These are phyloP conservation scores for Sycon ciliatum DNA, from an alignment of 37 sponge, comb jelly and placozoan species.

Conservation along the genomic window DNA sequence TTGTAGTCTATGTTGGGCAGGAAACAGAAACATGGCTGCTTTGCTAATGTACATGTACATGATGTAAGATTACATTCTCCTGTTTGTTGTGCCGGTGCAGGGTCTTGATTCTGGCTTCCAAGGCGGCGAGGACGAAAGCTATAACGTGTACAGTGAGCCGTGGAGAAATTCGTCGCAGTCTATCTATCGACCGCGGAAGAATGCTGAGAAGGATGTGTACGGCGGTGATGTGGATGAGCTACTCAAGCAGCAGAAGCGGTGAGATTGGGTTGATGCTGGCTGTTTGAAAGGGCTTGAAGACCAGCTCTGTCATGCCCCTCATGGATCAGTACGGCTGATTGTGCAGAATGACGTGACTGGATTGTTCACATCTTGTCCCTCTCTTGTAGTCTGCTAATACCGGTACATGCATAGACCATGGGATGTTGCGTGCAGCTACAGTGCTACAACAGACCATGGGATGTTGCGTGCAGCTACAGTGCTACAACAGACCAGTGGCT, in stretches of 20 bases:
- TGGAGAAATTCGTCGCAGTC: conserved; percentile 75
- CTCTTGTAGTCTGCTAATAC: too few relatives aligned
- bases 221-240: conserved; percentile 92
- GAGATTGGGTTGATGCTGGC: neutral
- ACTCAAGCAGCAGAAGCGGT: conserved; percentile 82
- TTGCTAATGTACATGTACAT: neutral
- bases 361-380: neutral
- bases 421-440: too few relatives aligned
- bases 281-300: neutral
- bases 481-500: too few relatives aligned
- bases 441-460: too few relatives aligned
- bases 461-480: too few relatives aligned
- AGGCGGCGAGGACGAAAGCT: conserved; percentile 71
- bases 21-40: too few relatives aligned
- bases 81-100: conserved; percentile 18
- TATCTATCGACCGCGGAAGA: conserved; percentile 81
- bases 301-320: too few relatives aligned
- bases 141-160: conserved; percentile 97
- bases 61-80: neutral
- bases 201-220: conserved; percentile 87
- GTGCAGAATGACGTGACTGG: too few relatives aligned
- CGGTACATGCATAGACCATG: too few relatives aligned
- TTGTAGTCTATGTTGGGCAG: too few relatives aligned
- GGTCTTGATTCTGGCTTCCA: conserved; percentile 72
- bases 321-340: too few relatives aligned